These are phyloP conservation scores for Melanotaenia pygmaea DNA, from an alignment of 2,797 vertebrate species.

Conservation along the genomic window DNA sequence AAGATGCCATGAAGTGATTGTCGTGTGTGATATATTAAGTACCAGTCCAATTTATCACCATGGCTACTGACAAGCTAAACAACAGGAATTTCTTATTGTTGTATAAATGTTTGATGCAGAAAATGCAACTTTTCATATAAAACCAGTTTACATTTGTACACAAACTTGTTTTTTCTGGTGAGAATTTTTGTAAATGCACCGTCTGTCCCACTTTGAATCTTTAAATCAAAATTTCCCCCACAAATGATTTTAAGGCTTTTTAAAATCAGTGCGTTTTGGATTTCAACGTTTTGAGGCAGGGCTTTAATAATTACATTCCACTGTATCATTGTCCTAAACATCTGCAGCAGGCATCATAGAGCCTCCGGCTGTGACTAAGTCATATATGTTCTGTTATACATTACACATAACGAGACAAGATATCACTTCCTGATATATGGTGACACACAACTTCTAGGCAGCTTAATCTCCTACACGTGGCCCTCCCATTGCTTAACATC, in stretches of 20 bases:
- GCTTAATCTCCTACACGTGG: constrained; percentile 65
- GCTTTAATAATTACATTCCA: constrained; percentile 10
- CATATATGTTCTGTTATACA: constrained; percentile 7
- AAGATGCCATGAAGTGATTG: background rate
- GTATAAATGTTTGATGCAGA: no score
- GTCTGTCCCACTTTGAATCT: no score
- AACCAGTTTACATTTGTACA: no score
- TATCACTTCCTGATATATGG: constrained; percentile 69
- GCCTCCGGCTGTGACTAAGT: constrained; percentile 18
- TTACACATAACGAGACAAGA: constrained; percentile 24
- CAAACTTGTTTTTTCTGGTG: no score
- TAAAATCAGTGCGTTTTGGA: no score
- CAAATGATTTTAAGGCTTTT: no score
- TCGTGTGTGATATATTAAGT: background rate
- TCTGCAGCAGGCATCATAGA: constrained; percentile 6
- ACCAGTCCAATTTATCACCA: background rate
- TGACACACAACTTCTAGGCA: constrained; percentile 73
- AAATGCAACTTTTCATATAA: no score
- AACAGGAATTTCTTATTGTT: no score
- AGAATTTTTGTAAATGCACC: no score
- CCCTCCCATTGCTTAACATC: constrained; percentile 77
- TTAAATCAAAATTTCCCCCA: no score
- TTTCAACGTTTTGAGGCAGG: no score
- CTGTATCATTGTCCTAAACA: background rate
- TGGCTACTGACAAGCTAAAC: background rate